Evolutionary conservation across 2,113 vertebrate genomes (phyloP).

Genomic region (Serinus canaria): DNA sequence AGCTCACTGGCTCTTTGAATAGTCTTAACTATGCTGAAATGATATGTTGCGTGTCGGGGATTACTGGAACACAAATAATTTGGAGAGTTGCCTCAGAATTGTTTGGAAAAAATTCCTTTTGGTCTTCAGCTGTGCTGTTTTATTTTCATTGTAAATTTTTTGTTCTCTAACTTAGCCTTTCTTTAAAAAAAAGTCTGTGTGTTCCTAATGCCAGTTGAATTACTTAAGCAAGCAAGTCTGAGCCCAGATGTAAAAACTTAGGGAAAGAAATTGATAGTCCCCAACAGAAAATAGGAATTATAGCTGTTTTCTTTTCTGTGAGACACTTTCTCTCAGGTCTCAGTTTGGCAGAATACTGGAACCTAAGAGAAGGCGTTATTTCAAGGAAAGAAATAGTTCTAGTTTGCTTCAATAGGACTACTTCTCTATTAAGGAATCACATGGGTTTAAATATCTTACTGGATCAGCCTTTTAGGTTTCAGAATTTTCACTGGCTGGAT

Average conservation of each 20-base stretch:
- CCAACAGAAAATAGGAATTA: constrained; percentile 21
- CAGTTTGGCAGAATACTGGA: not conserved
- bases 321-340: not conserved
- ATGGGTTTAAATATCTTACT: constrained; percentile 8
- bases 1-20: not conserved
- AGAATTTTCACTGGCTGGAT: constrained; percentile 38
- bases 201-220: not conserved
- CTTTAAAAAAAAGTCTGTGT: not conserved
- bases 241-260: constrained; percentile 15
- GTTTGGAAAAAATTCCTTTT: not conserved
- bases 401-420: constrained; percentile 28
- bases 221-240: not conserved
- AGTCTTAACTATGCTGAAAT: not conserved
- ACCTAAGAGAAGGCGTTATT: not conserved
- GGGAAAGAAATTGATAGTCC: not conserved
- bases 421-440: not conserved
- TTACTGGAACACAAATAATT: not conserved
- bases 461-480: not conserved
- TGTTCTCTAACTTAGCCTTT: not conserved
- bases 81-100: not conserved
- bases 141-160: not conserved
- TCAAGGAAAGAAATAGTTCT: constrained; percentile 18
- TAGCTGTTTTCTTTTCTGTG: constrained; percentile 28
- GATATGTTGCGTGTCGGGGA: not conserved
- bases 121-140: not conserved